These are phyloP conservation scores for Corbicula japonica DNA, from an alignment of 2,888 invertebrate species.

Conservation along the genomic window DNA sequence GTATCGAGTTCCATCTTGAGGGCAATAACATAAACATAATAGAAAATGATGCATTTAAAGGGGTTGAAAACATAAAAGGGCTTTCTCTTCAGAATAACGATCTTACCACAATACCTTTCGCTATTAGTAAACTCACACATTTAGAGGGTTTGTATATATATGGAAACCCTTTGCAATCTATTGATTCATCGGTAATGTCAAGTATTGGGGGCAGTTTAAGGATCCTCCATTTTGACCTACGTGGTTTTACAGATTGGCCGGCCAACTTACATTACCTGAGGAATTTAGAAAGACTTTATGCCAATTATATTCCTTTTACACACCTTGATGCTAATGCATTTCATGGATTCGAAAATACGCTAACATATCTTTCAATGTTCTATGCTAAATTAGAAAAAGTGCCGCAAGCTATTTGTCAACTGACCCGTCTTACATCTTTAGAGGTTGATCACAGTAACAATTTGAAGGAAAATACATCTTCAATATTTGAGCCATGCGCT, in stretches of 20 bases:
- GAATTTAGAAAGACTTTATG: neutral
- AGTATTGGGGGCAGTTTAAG: neutral
- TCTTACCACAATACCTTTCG: neutral
- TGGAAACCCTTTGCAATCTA: neutral
- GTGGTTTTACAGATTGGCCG: slow-evolving; percentile 1
- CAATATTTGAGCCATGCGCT: slow-evolving; percentile 5
- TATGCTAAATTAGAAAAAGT: neutral
- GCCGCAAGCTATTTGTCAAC: neutral
- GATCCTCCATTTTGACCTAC: neutral
- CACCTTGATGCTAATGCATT: neutral
- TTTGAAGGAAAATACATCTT: neutral
- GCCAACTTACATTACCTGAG: neutral
- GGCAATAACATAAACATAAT: neutral
- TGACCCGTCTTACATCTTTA: neutral
- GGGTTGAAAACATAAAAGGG: neutral
- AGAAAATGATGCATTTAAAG: neutral
- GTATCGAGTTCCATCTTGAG: neutral
- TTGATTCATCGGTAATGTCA: slow-evolving; percentile 6
- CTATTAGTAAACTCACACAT: neutral
- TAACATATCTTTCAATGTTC: neutral
- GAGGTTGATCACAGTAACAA: neutral
- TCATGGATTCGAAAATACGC: neutral
- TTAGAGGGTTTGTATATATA: neutral
- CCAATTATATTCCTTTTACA: neutral
- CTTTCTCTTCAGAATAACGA: neutral